Evolutionary conservation across 2,888 invertebrate genomes (phyloP).

Genomic region (Cryptophagus acutangulus): DNA sequence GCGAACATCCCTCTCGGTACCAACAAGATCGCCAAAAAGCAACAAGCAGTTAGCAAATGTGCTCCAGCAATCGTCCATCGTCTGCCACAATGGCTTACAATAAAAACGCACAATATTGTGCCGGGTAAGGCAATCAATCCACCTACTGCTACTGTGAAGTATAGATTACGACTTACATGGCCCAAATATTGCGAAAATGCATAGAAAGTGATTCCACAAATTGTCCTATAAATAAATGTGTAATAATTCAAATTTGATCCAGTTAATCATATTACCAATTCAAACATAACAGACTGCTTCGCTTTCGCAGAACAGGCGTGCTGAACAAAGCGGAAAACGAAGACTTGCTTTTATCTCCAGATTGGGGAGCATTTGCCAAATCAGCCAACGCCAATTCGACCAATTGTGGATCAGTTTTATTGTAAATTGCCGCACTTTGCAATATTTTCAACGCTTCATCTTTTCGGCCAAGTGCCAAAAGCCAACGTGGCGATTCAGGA

Average conservation of each 20-base stretch:
- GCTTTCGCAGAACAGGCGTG: constrained; percentile 51
- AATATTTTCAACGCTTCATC: constrained; percentile 51
- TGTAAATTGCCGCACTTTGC: constrained; percentile 40
- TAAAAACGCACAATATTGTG: constrained; percentile 51
- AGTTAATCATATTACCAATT: constrained; percentile 51
- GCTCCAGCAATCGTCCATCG: constrained; percentile 51
- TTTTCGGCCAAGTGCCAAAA: constrained; percentile 53
- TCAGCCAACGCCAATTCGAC: constrained; percentile 23
- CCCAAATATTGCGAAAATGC: constrained; percentile 59
- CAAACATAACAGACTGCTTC: constrained; percentile 50
- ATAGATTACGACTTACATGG: constrained; percentile 53
- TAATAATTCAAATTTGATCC: too few relatives aligned
- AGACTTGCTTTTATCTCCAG: constrained; percentile 31
- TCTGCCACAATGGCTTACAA: constrained; percentile 52
- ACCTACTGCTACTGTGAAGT: constrained; percentile 51
- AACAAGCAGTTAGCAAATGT: constrained; percentile 49
- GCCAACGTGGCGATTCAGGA: constrained; percentile 62
- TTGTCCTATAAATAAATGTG: too few relatives aligned
- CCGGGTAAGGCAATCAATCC: constrained; percentile 55
- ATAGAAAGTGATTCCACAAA: constrained; percentile 55
- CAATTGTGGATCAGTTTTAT: constrained; percentile 29
- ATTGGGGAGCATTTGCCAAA: constrained; percentile 32
- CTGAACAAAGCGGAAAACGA: constrained; percentile 50
- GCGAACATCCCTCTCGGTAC: constrained; percentile 48
- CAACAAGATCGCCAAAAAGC: constrained; percentile 51